Evolutionary conservation across 2,888 invertebrate genomes (phyloP), one percentile per base, ranked within the genome.

Genomic region (Lasioglossum villosulum): DNA sequence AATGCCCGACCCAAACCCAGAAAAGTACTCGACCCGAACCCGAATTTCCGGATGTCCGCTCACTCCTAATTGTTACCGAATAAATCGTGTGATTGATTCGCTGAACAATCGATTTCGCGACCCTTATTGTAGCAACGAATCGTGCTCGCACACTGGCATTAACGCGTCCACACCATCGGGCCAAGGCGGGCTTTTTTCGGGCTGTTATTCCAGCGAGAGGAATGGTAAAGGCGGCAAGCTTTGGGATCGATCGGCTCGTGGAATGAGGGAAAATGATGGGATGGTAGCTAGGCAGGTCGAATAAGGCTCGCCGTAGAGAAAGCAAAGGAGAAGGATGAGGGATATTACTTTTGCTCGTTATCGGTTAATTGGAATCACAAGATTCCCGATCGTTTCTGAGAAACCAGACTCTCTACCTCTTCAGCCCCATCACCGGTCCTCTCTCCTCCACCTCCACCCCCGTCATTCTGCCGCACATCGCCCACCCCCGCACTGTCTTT

Each of bases 291-390:
- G 45, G 19, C 52, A 39, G 66, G 72, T 16, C 66, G 59, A 80
- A 70, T 72, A 52, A 70, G 66, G 59, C 72, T 72, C 27, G 56
- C 16, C 66, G 19, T 14, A 19, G 56, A 37, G 68, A 68, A 79
- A 77, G 34, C 27, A 75, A 70, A 39, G 71, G 71, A 77, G 73
- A 75, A 56, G 75, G 45, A 73, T 52, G 80, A 77, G 78, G 78
- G 89, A 90, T 90, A 90, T 91, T 91, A 90, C 90, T 91, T 90
- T 86, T 90, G 88, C 90, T 90, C 90, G 91, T 90, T 90, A 90
- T 90, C 91, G 91, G 90, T 90, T 90, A 90, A 90, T 90, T 91
- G 90, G 91, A 91, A 91, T 90, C 90, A 86, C 91, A 89, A 90
- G 90, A 90, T 91, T 91, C 88, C 85, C 90, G 84, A 90, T 91